Base-by-base conservation (phyloP, 2,113 vertebrate species). In the Brachypodius melanocephalos region DNA sequence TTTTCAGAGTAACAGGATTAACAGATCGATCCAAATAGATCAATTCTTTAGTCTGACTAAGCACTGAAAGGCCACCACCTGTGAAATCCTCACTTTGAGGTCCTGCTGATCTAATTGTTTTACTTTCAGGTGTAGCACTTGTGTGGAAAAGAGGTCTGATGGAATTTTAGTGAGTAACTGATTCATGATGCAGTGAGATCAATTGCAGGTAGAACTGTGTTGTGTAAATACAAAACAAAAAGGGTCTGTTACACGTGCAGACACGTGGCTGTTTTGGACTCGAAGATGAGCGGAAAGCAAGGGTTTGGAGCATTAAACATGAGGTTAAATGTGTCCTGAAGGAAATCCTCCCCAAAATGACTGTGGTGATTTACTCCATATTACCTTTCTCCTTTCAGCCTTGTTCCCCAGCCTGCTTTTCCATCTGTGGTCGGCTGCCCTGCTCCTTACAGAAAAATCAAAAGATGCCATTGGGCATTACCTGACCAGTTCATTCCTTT, bases 381-480 rank as follows among this genome's bases (percentile, higher is more conserved):
- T 2, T 58, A 16, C 52, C 57, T 43, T 31, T 38, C 40, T 43
- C 65, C 40, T 31, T 46, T n/a, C 55, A 61, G 59, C 9, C 63
- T 54, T 17, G 10, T 63, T 38, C 17, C 31, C 24, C 16, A 34
- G 24, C 49, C 88, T 34, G 8, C 22, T 86, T 61, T 83, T 45
- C 57, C 14, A 2, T 63, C 40, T 69, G 54, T 40, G 51, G 3
- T 57, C 0, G 0, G 48, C 67, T 40, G 28, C 19, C 6, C 1
- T 28, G 16, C 42, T 85, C 55, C 63, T 67, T 43, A 2, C 31
- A 62, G 72, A 13, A 13, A 63, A 65, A 20, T 26, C 26, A 10
- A 13, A 45, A 52, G 58, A 62, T 65, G 71, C 38, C 7, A 1
- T 3, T 4, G 29, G 52, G 20, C 29, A 67, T 46, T 72, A 31